These are phyloP conservation scores for Misgurnus anguillicaudatus DNA, from an alignment of 2,113 vertebrate genomes.

Conservation along the genomic window DNA sequence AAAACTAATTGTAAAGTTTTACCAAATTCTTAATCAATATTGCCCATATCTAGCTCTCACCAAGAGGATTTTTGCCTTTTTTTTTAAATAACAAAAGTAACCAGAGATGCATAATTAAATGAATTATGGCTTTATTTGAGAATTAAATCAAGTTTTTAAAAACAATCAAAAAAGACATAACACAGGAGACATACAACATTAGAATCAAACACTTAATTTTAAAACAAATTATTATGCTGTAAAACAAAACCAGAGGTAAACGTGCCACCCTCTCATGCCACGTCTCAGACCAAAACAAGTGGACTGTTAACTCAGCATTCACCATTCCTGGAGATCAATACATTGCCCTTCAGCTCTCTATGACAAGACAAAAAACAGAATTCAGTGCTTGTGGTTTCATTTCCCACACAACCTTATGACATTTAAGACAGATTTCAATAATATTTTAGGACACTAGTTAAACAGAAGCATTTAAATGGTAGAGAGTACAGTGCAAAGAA, in stretches of 20 bases:
- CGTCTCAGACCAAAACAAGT: background rate
- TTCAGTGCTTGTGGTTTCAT: background rate
- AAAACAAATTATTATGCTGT: background rate
- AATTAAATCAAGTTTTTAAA: background rate
- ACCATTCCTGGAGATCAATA: background rate
- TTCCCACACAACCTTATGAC: background rate
- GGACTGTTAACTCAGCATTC: constrained; percentile 26
- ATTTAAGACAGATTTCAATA: background rate
- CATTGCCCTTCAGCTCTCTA: background rate
- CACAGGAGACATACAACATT: too few species aligned
- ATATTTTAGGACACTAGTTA: background rate
- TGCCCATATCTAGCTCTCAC: too few species aligned
- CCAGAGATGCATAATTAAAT: background rate
- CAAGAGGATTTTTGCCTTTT: too few species aligned
- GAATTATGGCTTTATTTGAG: background rate
- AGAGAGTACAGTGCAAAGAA: too few species aligned
- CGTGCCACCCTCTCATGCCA: background rate
- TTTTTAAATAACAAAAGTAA: background rate
- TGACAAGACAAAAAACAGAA: background rate
- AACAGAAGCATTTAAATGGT: background rate
- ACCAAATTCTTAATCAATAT: too few species aligned
- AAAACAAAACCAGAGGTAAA: background rate
- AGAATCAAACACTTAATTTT: too few species aligned
- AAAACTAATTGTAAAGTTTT: too few species aligned
- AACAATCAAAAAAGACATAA: background rate